Evolutionary conservation across 1,140 invertebrate species (phyloP).

Genomic region (Cecropterus lyciades): DNA sequence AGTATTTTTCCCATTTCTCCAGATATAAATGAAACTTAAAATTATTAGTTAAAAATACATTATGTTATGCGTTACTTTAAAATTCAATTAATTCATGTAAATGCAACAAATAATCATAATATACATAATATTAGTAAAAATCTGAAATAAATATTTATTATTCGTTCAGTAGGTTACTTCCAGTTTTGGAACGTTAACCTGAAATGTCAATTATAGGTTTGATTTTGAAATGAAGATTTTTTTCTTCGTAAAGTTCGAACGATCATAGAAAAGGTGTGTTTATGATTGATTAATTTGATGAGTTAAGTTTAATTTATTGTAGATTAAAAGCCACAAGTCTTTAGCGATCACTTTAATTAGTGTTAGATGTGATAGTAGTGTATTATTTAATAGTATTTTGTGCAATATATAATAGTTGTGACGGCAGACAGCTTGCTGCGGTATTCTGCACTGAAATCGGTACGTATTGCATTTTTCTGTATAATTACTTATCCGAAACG

Average conservation of each 20-base stretch:
- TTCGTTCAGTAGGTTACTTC: background rate
- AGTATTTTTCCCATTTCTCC: no score
- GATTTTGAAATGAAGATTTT: conserved; percentile 2
- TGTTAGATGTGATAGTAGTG: background rate
- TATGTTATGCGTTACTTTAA: no score
- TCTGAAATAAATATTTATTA: no score
- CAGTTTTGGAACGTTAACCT: conserved; percentile 23
- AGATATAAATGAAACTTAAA: no score
- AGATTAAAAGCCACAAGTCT: background rate
- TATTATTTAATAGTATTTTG: background rate
- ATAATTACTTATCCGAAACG: conserved; percentile 2
- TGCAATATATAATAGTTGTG: conserved; percentile 1
- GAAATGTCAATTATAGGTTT: conserved; percentile 28
- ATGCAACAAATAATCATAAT: no score
- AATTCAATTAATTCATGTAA: no score
- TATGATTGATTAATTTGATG: background rate
- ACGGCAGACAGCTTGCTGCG: background rate
- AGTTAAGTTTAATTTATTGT: background rate
- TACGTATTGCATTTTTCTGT: conserved; percentile 26
- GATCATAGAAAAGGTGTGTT: conserved; percentile 3
- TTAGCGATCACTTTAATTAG: conserved; percentile 8
- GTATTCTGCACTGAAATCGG: conserved; percentile 15
- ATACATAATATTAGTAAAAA: no score
- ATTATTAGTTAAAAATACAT: no score
- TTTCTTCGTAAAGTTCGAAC: conserved; percentile 15